Base-by-base conservation (phyloP, 2,888 invertebrate species). In the Beris chalybata region DNA sequence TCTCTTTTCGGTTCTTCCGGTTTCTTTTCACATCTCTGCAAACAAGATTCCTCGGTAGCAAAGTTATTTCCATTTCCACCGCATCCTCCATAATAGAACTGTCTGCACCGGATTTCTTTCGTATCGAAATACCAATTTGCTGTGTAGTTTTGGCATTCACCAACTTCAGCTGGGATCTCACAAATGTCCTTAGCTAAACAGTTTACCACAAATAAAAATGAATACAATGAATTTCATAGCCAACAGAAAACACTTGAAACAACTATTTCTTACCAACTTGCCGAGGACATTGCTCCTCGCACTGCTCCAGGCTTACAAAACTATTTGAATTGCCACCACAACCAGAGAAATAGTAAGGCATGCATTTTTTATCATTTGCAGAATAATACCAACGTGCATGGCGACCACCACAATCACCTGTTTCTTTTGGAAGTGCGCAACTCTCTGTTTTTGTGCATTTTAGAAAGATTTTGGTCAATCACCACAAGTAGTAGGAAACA, bases 41-140 rank as follows among this genome's bases (percentile, higher is more conserved):
- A 78, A 73, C 94, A 95, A 56, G 86, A 87, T 53, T 84, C 79
- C 76, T 89, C 85, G 0, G 85, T 83, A 7, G 76, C 76, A 81
- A 95, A 97, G 81, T 93, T 93, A 80, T 96, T 97, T 2, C 85
- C 86, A 76, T 97, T 98, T 32, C 96, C 97, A 15, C 89, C 90
- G 76, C 97, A 97, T 57, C 97, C 96, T 45, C 95, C 93, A 77
- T 90, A 96, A 73, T 91, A 88, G 82, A 96, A 97, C 74, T 88
- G 88, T 63, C 85, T 82, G 78, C 97, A 97, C 44, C 83, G 83
- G 69, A 86, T 85, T 55, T 87, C 87, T 73, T 85, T 85, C 0
- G 90, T 88, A 76, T 96, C 92, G 79, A 86, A 96, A 82, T 90
- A 95, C 91, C 92, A 97, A 67, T 87, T 85, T 68, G 85, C 82